These are phyloP conservation scores for Thecophora atra DNA, from an alignment of 2,888 invertebrate species.

Conservation along the genomic window DNA sequence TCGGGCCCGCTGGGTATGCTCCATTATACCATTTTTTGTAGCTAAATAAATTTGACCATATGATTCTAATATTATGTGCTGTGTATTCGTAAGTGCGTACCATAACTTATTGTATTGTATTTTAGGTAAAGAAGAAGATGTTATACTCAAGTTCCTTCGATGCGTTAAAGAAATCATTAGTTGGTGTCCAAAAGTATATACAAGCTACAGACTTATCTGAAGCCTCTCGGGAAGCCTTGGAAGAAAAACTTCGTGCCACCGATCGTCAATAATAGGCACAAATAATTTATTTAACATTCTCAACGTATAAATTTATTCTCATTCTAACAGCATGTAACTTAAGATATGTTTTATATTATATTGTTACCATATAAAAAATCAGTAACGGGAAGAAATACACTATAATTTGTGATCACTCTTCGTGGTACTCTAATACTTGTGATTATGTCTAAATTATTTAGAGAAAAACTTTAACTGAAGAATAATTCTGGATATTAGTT, in stretches of 20 bases:
- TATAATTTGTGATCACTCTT: too few species aligned
- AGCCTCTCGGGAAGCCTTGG: constrained; percentile 91
- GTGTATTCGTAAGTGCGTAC: too few species aligned
- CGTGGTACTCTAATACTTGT: too few species aligned
- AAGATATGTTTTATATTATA: constrained; percentile 10
- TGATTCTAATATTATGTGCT: too few species aligned
- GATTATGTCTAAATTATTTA: too few species aligned
- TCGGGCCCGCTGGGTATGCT: too few species aligned
- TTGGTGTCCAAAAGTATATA: constrained; percentile 96
- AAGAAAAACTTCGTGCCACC: constrained; percentile 92
- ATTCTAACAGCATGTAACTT: constrained; percentile 8
- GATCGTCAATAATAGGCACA: constrained; percentile 81
- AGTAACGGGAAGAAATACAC: not conserved
- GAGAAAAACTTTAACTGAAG: too few species aligned
- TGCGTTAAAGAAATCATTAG: constrained; percentile 95
- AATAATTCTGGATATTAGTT: too few species aligned
- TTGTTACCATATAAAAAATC: constrained; percentile 2
- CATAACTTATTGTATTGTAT: constrained; percentile 24
- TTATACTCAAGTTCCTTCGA: constrained; percentile 95
- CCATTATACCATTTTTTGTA: too few species aligned
- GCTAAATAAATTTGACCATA: too few species aligned
- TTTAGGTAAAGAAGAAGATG: constrained; percentile 82
- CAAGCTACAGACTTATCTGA: constrained; percentile 96
- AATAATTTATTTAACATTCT: constrained; percentile 33
- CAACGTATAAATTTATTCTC: constrained; percentile 44